phyloP scores from a whole-genome alignment of 2,113 vertebrate genomes.

The Otus sunia region DNA sequence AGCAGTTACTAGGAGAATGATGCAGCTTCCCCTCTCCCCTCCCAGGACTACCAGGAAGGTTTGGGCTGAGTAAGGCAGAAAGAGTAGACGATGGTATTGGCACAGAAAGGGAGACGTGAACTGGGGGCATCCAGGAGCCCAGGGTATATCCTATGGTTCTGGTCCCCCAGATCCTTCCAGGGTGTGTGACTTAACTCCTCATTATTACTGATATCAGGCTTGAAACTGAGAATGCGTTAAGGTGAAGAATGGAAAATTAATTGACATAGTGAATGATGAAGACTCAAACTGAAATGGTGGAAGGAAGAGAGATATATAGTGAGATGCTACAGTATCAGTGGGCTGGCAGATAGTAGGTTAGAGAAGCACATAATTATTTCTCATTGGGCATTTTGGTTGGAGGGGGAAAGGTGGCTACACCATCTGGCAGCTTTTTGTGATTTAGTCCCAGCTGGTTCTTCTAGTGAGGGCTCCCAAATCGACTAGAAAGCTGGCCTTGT shows the following conservation, averaged over 20 bases:
- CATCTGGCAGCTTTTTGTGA: conserved; percentile 51
- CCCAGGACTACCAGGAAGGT: background rate
- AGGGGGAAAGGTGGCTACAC: conserved; percentile 35
- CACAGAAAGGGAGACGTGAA: background rate
- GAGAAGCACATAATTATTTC: conserved; percentile 19
- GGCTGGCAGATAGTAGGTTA: background rate
- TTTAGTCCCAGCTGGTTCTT: conserved; percentile 58
- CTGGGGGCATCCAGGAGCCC: background rate
- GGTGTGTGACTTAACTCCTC: background rate
- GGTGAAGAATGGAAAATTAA: background rate
- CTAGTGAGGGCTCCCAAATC: conserved; percentile 39
- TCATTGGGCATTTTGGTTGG: conserved; percentile 30
- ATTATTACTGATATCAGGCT: background rate
- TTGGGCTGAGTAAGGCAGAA: background rate
- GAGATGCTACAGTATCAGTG: background rate
- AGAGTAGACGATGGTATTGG: accelerated
- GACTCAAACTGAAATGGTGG: background rate
- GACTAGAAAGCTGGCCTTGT: conserved; percentile 26
- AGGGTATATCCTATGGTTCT: background rate
- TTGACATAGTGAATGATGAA: background rate
- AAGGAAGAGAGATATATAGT: background rate
- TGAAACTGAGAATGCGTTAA: background rate
- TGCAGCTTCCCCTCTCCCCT: background rate
- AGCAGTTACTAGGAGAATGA: background rate
- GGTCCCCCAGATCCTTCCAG: background rate